Evolutionary conservation across 2,113 vertebrate species (phyloP).

Genomic region (sheep (Ovis aries)): DNA sequence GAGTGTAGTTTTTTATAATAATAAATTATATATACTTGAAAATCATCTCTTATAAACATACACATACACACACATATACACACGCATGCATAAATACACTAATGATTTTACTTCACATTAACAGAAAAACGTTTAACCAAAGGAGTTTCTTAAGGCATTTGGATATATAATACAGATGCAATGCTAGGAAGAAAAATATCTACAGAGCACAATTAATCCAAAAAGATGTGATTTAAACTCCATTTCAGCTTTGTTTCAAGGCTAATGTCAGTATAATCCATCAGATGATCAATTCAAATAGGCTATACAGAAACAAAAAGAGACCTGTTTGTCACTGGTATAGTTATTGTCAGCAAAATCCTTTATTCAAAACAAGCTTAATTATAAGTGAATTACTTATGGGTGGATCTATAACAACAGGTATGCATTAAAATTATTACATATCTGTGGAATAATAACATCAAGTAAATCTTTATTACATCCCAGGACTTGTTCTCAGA

Average conservation of each 20-base stretch:
- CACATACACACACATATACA: background rate
- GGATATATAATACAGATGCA: background rate
- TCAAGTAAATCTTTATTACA: background rate
- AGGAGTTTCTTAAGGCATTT: background rate
- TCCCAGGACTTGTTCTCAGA: background rate
- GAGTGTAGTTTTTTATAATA: background rate
- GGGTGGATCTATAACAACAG: background rate
- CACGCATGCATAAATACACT: background rate
- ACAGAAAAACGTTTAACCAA: background rate
- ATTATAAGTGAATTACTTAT: background rate
- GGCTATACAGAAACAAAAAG: background rate
- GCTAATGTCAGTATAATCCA: background rate
- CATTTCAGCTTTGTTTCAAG: background rate
- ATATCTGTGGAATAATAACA: background rate
- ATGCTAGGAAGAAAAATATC: background rate
- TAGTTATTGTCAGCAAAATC: background rate
- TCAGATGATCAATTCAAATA: background rate
- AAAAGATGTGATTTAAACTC: background rate
- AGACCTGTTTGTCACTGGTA: background rate
- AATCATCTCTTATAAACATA: background rate
- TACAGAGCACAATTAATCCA: background rate
- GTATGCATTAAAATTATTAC: background rate
- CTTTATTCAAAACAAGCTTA: background rate
- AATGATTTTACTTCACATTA: background rate
- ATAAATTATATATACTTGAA: background rate